Evolutionary conservation across 2,797 vertebrate genomes (phyloP).

Genomic region (Gymnoscopelus braueri): DNA sequence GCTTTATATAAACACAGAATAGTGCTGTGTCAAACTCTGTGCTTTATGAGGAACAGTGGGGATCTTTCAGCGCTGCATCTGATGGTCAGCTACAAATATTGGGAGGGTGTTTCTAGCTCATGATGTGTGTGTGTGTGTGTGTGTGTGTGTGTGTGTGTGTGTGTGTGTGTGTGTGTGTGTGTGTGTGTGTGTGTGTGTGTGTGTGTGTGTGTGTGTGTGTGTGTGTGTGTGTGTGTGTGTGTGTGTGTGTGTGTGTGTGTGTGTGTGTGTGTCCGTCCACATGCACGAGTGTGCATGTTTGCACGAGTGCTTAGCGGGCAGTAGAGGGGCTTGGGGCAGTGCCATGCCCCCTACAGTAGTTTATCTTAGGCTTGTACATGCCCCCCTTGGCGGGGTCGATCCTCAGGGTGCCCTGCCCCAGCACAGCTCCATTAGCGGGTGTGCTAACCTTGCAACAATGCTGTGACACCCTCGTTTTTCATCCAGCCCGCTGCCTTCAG

Average conservation of each 20-base stretch:
- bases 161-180: constrained; percentile 6
- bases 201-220: constrained; percentile 20
- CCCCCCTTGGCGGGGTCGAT: constrained; percentile 77
- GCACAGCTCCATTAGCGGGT: constrained; percentile 87
- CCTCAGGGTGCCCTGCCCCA: constrained; percentile 78
- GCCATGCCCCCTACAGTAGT: constrained; percentile 87
- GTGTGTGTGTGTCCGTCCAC: constrained; percentile 36
- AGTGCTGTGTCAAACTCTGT: constrained; percentile 68
- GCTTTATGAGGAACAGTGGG: constrained; percentile 58
- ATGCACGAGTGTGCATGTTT: constrained; percentile 27
- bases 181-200: constrained; percentile 41
- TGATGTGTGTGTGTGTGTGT: constrained; percentile 1
- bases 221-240: constrained; percentile 9
- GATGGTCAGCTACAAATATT: constrained; percentile 79
- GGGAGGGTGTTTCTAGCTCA: constrained; percentile 7
- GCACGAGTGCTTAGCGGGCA: constrained; percentile 75
- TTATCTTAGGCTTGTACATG: constrained; percentile 86
- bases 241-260: constrained; percentile 1
- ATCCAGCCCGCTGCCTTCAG: constrained; percentile 78
- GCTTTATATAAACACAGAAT: constrained; percentile 62
- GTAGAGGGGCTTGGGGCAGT: constrained; percentile 80
- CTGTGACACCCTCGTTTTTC: constrained; percentile 89
- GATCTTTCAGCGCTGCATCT: constrained; percentile 56
- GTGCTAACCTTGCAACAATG: constrained; percentile 94
- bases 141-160: neutral